These are phyloP conservation scores for Drosophila lini DNA, from an alignment of 1,140 invertebrate species.

Conservation along the genomic window DNA sequence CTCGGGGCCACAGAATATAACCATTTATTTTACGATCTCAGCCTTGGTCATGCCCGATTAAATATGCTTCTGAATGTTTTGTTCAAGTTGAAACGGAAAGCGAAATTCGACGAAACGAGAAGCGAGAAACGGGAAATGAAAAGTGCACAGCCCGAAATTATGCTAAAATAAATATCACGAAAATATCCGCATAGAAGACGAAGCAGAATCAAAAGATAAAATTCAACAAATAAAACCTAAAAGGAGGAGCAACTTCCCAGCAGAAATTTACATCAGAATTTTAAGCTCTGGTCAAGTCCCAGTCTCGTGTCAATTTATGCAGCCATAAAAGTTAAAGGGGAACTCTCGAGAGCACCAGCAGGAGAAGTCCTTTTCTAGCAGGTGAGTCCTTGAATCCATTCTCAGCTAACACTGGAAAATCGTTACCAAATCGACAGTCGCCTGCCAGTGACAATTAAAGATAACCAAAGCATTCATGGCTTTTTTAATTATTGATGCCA, in stretches of 20 bases:
- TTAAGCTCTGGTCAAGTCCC: slow-evolving; percentile 25
- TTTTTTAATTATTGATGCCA: slow-evolving; percentile 34
- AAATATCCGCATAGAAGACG: slow-evolving; percentile 11
- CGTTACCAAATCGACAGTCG: slow-evolving; percentile 9
- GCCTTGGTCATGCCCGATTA: slow-evolving; percentile 67
- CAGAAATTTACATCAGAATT: slow-evolving; percentile 44
- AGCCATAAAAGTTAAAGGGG: slow-evolving; percentile 38
- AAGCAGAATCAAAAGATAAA: slow-evolving; percentile 23
- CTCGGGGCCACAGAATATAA: slow-evolving; percentile 44
- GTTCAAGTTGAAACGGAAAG: slow-evolving; percentile 43
- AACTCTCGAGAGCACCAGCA: slow-evolving; percentile 16
- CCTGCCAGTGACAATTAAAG: slow-evolving; percentile 31
- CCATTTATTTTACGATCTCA: slow-evolving; percentile 70
- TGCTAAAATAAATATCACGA: slow-evolving; percentile 46
- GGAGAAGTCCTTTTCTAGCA: slow-evolving; percentile 13
- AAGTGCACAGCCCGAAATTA: slow-evolving; percentile 58
- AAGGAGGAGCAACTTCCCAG: slow-evolving; percentile 15
- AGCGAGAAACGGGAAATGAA: slow-evolving; percentile 25
- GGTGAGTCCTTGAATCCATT: slow-evolving; percentile 38
- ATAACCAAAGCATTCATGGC: slow-evolving; percentile 31
- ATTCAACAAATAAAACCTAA: slow-evolving; percentile 1
- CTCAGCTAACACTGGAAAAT: not conserved
- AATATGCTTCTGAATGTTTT: slow-evolving; percentile 63
- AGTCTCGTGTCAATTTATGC: slow-evolving; percentile 50
- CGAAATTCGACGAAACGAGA: slow-evolving; percentile 10